These are phyloP conservation scores for Cyanocitta stelleri DNA, from an alignment of 2,113 vertebrate species.

Conservation along the genomic window DNA sequence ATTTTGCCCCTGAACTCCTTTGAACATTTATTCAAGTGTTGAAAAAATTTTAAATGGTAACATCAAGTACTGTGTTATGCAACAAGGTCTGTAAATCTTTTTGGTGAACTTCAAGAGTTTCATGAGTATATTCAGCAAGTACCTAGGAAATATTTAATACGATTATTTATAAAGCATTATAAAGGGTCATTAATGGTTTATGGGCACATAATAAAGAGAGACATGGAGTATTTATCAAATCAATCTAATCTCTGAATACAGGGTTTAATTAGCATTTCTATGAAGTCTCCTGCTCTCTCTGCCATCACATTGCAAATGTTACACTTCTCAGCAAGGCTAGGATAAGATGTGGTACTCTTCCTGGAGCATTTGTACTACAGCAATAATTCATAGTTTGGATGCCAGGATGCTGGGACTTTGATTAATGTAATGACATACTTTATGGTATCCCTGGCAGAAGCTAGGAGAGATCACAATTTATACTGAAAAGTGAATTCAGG, in stretches of 20 bases:
- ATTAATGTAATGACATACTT: constrained; percentile 48
- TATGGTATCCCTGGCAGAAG: constrained; percentile 46
- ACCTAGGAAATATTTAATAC: background rate
- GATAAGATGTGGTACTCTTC: background rate
- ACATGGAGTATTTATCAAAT: background rate
- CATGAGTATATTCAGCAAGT: background rate
- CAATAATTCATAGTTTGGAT: constrained; percentile 35
- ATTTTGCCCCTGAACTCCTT: background rate
- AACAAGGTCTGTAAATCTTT: background rate
- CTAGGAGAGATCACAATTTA: constrained; percentile 23
- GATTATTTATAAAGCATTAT: background rate
- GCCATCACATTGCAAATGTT: background rate
- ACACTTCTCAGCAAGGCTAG: background rate
- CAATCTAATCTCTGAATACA: background rate
- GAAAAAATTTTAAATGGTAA: background rate
- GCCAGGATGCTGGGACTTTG: constrained; percentile 32
- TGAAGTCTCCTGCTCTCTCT: background rate
- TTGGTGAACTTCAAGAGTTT: background rate
- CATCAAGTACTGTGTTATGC: background rate
- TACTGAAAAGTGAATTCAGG: constrained; percentile 28
- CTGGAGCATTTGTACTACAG: constrained; percentile 32
- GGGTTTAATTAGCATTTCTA: constrained; percentile 40
- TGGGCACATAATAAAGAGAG: background rate
- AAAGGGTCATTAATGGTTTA: background rate
- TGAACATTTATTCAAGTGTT: background rate